Evolutionary conservation across 2,888 invertebrate genomes (phyloP).

Genomic region (Cerastis leucographa): DNA sequence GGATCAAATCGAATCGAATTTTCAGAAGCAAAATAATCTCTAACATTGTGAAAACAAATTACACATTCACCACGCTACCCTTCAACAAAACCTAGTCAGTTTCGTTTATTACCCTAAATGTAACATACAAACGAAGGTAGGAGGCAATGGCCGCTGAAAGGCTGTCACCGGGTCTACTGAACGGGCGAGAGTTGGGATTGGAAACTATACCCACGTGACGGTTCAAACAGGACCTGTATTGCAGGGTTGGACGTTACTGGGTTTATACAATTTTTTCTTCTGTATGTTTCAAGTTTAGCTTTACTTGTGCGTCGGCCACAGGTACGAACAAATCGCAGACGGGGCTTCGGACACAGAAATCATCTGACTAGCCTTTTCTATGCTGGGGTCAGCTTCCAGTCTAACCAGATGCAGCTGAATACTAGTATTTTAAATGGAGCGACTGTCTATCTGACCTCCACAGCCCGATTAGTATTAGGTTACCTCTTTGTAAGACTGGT

Average conservation of each 20-base stretch:
- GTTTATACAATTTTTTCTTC: background rate
- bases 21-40: background rate
- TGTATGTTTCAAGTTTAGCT: background rate
- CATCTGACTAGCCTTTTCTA: no score
- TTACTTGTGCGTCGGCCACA: no score
- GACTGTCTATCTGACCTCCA: no score
- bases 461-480: no score
- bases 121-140: constrained; percentile 26
- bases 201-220: background rate
- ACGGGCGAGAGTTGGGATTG: constrained; percentile 7
- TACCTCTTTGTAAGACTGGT: no score
- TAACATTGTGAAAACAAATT: background rate
- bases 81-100: constrained; percentile 15
- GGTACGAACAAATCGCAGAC: background rate
- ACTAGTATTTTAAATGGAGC: no score
- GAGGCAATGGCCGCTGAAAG: constrained; percentile 28
- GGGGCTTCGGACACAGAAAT: background rate
- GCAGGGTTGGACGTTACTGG: background rate
- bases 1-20: background rate
- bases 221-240: background rate
- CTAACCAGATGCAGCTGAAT: no score
- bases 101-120: constrained; percentile 34
- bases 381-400: no score
- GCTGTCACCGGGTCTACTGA: constrained; percentile 47
- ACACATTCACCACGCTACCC: background rate